Evolutionary conservation across 2,113 vertebrate genomes (phyloP).

Genomic region (Eidolon helvum): DNA sequence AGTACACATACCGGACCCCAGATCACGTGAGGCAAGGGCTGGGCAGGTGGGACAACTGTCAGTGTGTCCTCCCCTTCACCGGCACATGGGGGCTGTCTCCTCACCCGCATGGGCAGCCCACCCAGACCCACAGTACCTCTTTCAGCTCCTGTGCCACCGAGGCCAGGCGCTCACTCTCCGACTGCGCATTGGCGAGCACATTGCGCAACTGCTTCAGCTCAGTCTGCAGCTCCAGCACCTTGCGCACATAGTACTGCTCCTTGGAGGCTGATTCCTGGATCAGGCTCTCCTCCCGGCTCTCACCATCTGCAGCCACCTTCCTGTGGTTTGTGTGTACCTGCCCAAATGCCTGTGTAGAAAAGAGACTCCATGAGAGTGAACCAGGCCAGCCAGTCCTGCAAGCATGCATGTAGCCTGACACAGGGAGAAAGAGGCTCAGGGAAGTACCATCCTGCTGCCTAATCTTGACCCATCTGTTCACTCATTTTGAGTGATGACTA

Average conservation of each 20-base stretch:
- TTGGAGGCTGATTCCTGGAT: slow-evolving; percentile 98
- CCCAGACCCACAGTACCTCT: slow-evolving; percentile 85
- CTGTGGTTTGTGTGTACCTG: slow-evolving; percentile 96
- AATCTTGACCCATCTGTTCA: background rate
- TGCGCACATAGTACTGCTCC: slow-evolving; percentile 96
- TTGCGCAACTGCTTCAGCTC: slow-evolving; percentile 93
- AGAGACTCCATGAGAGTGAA: background rate
- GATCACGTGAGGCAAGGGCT: background rate
- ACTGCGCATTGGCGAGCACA: slow-evolving; percentile 89
- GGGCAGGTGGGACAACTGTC: background rate
- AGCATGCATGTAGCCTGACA: background rate
- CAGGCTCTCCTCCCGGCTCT: slow-evolving; percentile 97
- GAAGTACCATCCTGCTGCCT: background rate
- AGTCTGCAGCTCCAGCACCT: slow-evolving; percentile 94
- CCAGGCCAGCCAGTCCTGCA: background rate
- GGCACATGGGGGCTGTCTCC: background rate
- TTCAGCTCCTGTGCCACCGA: slow-evolving; percentile 91
- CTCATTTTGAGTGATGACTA: background rate
- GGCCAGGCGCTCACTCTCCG: slow-evolving; percentile 94
- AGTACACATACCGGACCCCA: background rate
- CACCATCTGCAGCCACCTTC: slow-evolving; percentile 97
- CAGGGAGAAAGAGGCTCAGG: background rate
- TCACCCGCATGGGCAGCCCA: background rate
- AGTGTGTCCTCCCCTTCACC: background rate
- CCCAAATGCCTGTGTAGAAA: slow-evolving; percentile 91